A percentile compares a stretch with the other conserved stretches of the same genome.
Evolutionary conservation across 2,797 vertebrate species (phyloP).

Genomic region (Pipistrellus pipistrellus): DNA sequence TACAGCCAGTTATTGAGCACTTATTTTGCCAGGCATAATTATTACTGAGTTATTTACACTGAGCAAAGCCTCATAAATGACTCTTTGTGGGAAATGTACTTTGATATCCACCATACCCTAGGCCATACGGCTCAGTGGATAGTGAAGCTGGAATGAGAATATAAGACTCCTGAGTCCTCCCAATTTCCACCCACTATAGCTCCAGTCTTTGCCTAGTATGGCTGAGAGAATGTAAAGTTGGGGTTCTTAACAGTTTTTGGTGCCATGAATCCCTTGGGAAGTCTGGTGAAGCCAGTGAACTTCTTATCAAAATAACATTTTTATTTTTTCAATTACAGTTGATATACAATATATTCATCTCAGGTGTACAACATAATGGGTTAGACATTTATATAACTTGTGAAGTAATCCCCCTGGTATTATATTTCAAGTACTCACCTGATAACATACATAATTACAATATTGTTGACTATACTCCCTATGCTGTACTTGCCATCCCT

Average conservation of each 20-base stretch:
- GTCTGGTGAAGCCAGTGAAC: not conserved
- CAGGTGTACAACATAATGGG: not conserved
- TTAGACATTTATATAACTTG: not conserved
- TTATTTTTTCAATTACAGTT: not conserved
- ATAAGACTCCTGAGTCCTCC: not conserved
- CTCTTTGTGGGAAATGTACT: constrained; percentile 1
- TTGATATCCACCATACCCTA: not conserved
- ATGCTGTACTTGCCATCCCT: not conserved
- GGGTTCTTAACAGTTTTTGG: not conserved
- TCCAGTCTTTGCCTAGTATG: constrained; percentile 18
- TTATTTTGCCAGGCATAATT: constrained; percentile 17
- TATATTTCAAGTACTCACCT: not conserved
- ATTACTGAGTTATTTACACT: not conserved
- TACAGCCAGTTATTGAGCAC: not conserved
- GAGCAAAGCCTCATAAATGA: constrained; percentile 11
- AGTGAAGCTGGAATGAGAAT: not conserved
- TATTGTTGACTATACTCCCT: not conserved
- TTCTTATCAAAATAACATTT: constrained; percentile 32
- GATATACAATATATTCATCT: not conserved
- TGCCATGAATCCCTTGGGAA: not conserved
- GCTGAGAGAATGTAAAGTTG: constrained; percentile 12
- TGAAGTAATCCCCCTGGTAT: not conserved
- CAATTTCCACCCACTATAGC: not conserved
- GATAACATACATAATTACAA: not conserved
- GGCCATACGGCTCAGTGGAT: not conserved